Conservation (phyloP, 2,888 invertebrate genomes). For the Cecidostiba fungosa region DNA sequence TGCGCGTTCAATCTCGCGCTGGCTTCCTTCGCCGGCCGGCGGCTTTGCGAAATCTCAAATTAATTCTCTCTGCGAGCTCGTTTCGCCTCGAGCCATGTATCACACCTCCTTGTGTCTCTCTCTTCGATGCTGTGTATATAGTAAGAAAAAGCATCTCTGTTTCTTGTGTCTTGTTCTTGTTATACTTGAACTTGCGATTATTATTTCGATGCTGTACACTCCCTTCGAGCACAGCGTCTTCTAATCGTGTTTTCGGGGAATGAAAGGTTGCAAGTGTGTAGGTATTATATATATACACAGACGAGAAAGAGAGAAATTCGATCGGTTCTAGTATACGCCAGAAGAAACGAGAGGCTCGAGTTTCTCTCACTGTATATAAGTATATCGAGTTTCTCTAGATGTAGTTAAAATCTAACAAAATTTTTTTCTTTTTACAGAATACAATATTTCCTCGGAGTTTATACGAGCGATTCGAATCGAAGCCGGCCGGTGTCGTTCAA, state of each 20-base stretch:
- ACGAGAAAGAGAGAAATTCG: conserved; percentile 43
- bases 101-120: conserved; percentile 7
- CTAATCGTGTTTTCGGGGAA: conserved; percentile 35
- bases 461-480: too few species aligned
- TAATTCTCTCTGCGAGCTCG: conserved; percentile 65
- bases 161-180: too few species aligned
- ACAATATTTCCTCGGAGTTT: too few species aligned
- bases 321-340: conserved; percentile 29
- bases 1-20: conserved; percentile 71
- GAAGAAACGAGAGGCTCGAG: conserved; percentile 40
- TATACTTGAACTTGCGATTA: conserved; percentile 16
- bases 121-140: too few species aligned
- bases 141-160: too few species aligned
- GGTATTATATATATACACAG: neutral
- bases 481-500: too few species aligned
- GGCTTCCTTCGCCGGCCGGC: conserved; percentile 64
- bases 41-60: conserved; percentile 70
- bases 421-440: conserved; percentile 5
- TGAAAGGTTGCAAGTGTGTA: conserved; percentile 14
- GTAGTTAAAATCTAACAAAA: neutral
- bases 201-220: neutral
- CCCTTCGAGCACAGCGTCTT: neutral
- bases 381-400: conserved; percentile 44
- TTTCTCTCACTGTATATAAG: conserved; percentile 34
- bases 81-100: conserved; percentile 26